Conservation (phyloP, 2,797 vertebrate species). For the Prionace glauca region DNA sequence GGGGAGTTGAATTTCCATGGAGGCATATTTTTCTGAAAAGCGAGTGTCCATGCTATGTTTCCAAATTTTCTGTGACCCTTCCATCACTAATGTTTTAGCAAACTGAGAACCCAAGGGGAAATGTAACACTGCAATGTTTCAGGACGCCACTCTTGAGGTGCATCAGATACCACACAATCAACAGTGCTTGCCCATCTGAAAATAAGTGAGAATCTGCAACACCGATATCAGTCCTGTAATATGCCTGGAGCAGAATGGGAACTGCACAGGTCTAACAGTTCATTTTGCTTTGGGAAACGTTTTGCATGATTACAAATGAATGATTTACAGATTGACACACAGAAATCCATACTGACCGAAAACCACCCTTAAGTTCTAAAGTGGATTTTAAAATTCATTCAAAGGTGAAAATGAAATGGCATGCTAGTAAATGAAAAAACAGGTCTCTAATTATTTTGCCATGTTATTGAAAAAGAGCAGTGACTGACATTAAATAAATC, state of each 20-base stretch:
- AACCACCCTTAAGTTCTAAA: background rate
- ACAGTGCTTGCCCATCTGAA: background rate
- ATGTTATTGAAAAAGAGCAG: background rate
- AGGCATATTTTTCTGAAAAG: background rate
- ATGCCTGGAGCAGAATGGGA: background rate
- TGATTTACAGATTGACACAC: constrained; percentile 24
- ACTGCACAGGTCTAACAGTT: background rate
- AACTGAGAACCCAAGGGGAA: background rate
- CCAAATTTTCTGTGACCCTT: background rate
- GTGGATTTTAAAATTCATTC: constrained; percentile 22
- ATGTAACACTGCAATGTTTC: background rate
- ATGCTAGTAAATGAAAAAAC: constrained; percentile 29
- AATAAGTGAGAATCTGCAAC: background rate
- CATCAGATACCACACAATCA: background rate
- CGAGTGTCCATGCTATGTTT: background rate
- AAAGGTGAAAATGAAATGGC: background rate
- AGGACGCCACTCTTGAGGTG: background rate
- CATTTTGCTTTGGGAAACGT: background rate
- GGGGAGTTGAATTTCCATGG: background rate
- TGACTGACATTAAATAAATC: background rate
- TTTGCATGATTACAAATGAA: constrained; percentile 4
- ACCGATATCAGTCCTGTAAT: background rate
- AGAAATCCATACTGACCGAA: background rate
- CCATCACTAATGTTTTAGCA: background rate
- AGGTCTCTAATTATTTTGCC: background rate